Conservation (phyloP, 1,140 invertebrate species). For the Aphis craccivora region DNA sequence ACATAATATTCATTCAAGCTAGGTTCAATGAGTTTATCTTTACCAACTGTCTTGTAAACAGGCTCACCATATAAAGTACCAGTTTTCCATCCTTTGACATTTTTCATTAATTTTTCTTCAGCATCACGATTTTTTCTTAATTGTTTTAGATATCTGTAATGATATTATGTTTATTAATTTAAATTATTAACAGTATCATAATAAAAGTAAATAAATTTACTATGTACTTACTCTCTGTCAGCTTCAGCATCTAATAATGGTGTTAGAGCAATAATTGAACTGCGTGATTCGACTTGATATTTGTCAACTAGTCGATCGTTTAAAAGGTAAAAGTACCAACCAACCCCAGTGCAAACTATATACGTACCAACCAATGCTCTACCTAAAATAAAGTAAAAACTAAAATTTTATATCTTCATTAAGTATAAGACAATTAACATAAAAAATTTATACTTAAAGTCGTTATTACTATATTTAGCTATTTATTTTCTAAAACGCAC, state of each 20-base stretch:
- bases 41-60: conserved; percentile 71
- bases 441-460: no score
- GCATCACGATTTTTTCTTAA: conserved; percentile 80
- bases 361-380: conserved; percentile 70
- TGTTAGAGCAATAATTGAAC: conserved; percentile 75
- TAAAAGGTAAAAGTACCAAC: conserved; percentile 70
- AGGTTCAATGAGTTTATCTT: conserved; percentile 70
- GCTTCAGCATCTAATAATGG: conserved; percentile 82
- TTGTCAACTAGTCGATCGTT: conserved; percentile 32
- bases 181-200: not conserved
- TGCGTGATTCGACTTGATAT: conserved; percentile 74
- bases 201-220: not conserved
- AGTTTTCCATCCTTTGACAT: conserved; percentile 87
- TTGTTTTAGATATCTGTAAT: conserved; percentile 75
- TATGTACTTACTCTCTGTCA: conserved; percentile 66
- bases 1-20: conserved; percentile 75
- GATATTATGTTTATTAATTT: not conserved
- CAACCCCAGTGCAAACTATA: conserved; percentile 69
- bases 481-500: no score
- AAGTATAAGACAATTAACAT: not conserved
- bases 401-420: not conserved
- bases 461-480: no score
- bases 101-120: conserved; percentile 85
- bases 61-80: conserved; percentile 86
- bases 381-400: conserved; percentile 64